Base-by-base conservation (phyloP, 2,888 invertebrate species). In the Cyclophora albipunctata region DNA sequence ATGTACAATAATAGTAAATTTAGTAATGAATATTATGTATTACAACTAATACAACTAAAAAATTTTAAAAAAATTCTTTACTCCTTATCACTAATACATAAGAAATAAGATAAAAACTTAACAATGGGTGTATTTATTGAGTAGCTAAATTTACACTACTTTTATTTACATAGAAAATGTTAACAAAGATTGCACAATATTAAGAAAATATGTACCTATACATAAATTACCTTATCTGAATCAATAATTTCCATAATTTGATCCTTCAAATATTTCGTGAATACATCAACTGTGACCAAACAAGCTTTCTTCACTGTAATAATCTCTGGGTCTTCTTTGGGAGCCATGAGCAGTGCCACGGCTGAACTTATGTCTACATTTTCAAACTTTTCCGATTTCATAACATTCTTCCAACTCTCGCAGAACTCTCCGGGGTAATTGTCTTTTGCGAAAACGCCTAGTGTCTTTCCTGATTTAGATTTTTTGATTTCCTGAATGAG, bases 191-290 rank as follows among this genome's bases (percentile, higher is more conserved):
- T 20, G 20, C 20, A 20, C 20, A 20, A 20, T 20, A 20, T 20
- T 20, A 20, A 1, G 20, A 20, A 20, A 20, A 20, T 20, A 20
- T 20, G 20, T 20, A 20, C 20, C 20, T 20, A 20, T 20, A 20
- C 20, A 20, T 20, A 1, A 20, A 66, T 73, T 78, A 94, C 94
- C 90, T 95, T 97, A 77, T 99, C 99, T 3, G 96, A 94, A 90
- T 99, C 99, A 73, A 99, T 97, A 63, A 99, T 97, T 79, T 98
- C 98, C 95, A 99, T 98, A 60, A 99, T 96, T 84, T 99, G 97
- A 81, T 98, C 97, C 79, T 97, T 96, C 43, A 99, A 91, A 83
- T 97, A 98, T 80, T 99, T 99, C 46, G 94, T 96, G 79, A 98
- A 99, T 7, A 99, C 94, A 84, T 98, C 98, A 50, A 96, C 95